Evolutionary conservation across 2,888 invertebrate species (phyloP), one percentile per base, ranked within the genome.

Genomic region (Teleiodes luculella): DNA sequence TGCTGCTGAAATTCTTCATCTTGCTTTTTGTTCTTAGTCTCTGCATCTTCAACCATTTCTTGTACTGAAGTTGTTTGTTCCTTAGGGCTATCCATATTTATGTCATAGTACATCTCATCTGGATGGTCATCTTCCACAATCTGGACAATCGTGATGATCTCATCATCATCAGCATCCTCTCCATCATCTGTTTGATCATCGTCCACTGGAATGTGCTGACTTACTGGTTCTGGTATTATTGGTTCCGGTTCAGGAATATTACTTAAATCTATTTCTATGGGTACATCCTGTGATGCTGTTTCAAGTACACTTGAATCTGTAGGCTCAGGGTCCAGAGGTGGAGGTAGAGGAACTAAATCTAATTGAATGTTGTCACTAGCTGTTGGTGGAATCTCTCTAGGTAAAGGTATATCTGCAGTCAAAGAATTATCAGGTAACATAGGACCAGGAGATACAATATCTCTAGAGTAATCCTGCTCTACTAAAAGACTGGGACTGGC

Each of bases 91-190:
- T 78, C 80, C 57, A 86, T 81, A 55, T 86, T 80, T 33, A 87
- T 83, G 52, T 83, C 74, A 62, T 87, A 88, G 61, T 86, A 87
- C 16, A 83, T 61, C 43, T 86, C n/a, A n/a, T n/a, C 84, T 41
- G 79, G 80, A 57, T 84, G 76, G 57, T 88, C 88, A 80, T 90
- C 89, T 60, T 90, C 90, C 13, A 90, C 83, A 58, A 90, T 90
- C 71, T 90, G 90, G 14, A 88, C 86, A 60, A 90, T 79, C 33
- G 90, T 90, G 33, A 90, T 88, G 51, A 90, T 79, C 66, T 90
- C 90, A 70, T 90, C 89, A 72, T 86, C 87, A 70, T 86, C 87
- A 62, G 71, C 67, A 73, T 79, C 72, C 11, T 35, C 82, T 16
- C 58, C 67, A 74, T 79, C 85, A 53, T 79, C 78, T 61, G 80